These are phyloP conservation scores for Catharus minimus DNA, from an alignment of 2,113 vertebrate genomes.

Conservation along the genomic window DNA sequence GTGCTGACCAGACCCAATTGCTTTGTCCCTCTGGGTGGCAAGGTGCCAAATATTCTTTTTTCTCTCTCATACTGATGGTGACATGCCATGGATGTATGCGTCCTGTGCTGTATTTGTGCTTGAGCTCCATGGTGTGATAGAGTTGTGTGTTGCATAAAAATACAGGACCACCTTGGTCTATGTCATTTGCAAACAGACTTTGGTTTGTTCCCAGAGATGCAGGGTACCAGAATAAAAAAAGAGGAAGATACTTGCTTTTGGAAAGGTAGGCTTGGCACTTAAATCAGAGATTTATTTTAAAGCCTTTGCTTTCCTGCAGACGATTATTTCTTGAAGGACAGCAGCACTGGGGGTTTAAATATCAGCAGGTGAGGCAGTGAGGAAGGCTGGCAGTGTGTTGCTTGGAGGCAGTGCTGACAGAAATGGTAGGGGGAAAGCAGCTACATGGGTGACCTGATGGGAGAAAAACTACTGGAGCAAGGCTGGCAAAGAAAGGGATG, in stretches of 20 bases:
- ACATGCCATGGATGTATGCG: not conserved
- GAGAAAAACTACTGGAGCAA: not conserved
- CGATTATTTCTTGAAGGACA: not conserved
- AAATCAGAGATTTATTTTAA: not conserved
- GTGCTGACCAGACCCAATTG: not conserved
- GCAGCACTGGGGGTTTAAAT: not conserved
- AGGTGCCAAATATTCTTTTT: not conserved
- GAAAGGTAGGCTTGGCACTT: not conserved
- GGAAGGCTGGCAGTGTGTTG: not conserved
- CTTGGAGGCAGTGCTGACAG: not conserved
- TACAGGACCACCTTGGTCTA: not conserved
- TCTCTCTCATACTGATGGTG: not conserved
- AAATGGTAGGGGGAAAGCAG: not conserved
- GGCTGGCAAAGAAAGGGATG: not conserved
- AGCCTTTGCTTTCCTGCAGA: not conserved
- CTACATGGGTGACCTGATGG: rapidly evolving
- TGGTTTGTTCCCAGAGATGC: not conserved
- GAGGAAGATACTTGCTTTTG: not conserved
- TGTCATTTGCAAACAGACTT: not conserved
- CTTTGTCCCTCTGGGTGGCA: not conserved
- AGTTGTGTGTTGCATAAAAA: not conserved
- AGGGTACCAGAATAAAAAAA: not conserved
- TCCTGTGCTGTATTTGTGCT: not conserved
- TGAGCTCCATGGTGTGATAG: not conserved
- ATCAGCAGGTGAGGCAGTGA: not conserved